These are phyloP conservation scores for Taphrorychus bicolor DNA, from an alignment of 2,888 invertebrate species.

Conservation along the genomic window DNA sequence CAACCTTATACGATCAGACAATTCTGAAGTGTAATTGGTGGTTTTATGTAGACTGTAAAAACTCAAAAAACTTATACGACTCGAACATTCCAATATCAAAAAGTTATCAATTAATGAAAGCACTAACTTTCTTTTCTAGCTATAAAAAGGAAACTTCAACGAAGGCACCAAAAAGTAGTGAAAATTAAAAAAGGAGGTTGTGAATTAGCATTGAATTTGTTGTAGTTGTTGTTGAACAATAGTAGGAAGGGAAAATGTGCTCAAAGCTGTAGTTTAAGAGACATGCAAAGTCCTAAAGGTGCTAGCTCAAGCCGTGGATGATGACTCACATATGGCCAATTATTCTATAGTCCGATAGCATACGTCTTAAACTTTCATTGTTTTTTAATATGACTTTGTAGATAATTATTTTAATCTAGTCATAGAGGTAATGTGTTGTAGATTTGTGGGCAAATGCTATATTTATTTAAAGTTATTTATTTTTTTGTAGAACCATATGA, in stretches of 20 bases:
- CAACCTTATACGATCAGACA: conserved; percentile 89
- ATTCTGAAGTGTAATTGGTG: conserved; percentile 94
- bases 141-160: conserved; percentile 71
- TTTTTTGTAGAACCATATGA: not conserved
- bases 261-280: not conserved
- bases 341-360: not conserved
- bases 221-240: not conserved
- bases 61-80: conserved; percentile 80
- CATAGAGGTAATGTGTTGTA: conserved; percentile 5
- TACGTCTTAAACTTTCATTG: not conserved
- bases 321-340: not conserved
- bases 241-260: too few relatives aligned
- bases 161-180: not conserved
- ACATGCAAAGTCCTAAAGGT: not conserved
- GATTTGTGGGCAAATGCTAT: not conserved
- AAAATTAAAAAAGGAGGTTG: not conserved
- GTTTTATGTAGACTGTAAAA: conserved; percentile 91
- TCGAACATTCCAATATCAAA: conserved; percentile 91
- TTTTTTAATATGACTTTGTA: not conserved
- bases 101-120: conserved; percentile 91
- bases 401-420: conserved; percentile 4
- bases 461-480: conserved; percentile 4
- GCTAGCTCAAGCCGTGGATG: not conserved
- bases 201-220: not conserved
- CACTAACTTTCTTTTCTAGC: conserved; percentile 85